Evolutionary conservation across 2,113 vertebrate species (phyloP), one percentile per base, ranked within the genome.

Genomic region (Oryctolagus cuniculus): DNA sequence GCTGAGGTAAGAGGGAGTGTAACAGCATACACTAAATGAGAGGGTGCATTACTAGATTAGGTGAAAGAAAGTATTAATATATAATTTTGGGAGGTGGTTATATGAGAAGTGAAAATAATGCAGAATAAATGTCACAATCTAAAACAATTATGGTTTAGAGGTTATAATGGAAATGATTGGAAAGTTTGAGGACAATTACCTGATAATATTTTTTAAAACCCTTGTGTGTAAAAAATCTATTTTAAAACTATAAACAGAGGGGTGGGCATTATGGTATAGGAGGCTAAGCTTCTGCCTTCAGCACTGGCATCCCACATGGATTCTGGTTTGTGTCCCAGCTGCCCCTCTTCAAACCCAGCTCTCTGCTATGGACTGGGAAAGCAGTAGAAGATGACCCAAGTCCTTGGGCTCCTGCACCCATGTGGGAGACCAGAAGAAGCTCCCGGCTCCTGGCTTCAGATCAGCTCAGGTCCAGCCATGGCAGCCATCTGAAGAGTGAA

Each of bases 161-260:
- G 34, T 90, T 27, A 69, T 34, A 82, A 87, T 36, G 21, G 51
- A 89, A 78, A 44, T 83, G 58, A 34, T 29, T 55, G 22, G 51
- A 51, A 93, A 89, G 81, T 85, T 44, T 67, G 27, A 90, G 8
- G 67, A n/a, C n/a, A 58, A 89, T 66, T 3, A 66, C 34, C 82
- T n/a, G 31, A 4, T 58, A 64, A 92, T 44, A 66, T 70, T 22
- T 72, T 21, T 61, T 22, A 94, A 74, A 92, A 7, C 44, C 10
- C 36, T 79, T 69, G 61, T 73, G 9, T 74, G 36, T 82, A 25
- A 88, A 82, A 80, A 90, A 44, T 22, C 6, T 27, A 13, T 82
- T 78, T 89, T 27, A 83, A 88, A 83, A 88, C 31, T 67, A 38
- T 51, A 67, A 73, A 51, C 31, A 34, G 31, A 67, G 21, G 63